A percentile compares a stretch with the other conserved stretches of the same genome.
Conservation (phyloP, 2,888 invertebrate species). For the Heliconius erato region DNA sequence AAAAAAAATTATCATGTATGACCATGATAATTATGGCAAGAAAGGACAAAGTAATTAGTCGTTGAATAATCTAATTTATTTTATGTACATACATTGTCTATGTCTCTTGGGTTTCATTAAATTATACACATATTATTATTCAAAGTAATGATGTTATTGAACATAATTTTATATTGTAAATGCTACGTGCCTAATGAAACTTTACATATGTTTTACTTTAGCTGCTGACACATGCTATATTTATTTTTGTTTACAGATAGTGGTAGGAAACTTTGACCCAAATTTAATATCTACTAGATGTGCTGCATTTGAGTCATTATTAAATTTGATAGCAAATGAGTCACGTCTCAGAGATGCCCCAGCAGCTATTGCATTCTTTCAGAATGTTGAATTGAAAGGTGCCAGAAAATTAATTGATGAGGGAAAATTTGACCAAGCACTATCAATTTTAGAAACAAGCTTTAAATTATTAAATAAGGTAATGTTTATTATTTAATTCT, state of each 20-base stretch:
- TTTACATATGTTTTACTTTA: neutral
- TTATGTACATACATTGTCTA: neutral
- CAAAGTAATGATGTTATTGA: neutral
- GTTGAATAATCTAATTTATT: constrained; percentile 22
- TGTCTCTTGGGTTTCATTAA: neutral
- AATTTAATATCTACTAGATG: constrained; percentile 88
- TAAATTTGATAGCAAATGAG: constrained; percentile 85
- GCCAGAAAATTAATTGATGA: constrained; percentile 86
- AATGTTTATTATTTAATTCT: constrained; percentile 30
- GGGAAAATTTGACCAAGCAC: constrained; percentile 87
- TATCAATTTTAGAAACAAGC: constrained; percentile 88
- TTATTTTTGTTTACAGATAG: constrained; percentile 70
- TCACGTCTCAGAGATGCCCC: constrained; percentile 85
- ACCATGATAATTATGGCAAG: neutral
- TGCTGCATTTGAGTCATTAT: constrained; percentile 87
- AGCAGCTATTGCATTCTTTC: constrained; percentile 87
- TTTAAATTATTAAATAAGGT: constrained; percentile 87
- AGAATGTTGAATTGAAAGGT: constrained; percentile 87
- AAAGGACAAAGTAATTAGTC: constrained; percentile 11
- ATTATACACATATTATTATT: neutral
- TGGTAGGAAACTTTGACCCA: constrained; percentile 90
- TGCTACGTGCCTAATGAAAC: neutral
- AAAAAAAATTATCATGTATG: constrained; percentile 1
- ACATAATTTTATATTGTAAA: neutral
- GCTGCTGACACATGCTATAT: neutral